Conservation (phyloP, 2,888 invertebrate genomes). For the Bedellia somnulentella region DNA sequence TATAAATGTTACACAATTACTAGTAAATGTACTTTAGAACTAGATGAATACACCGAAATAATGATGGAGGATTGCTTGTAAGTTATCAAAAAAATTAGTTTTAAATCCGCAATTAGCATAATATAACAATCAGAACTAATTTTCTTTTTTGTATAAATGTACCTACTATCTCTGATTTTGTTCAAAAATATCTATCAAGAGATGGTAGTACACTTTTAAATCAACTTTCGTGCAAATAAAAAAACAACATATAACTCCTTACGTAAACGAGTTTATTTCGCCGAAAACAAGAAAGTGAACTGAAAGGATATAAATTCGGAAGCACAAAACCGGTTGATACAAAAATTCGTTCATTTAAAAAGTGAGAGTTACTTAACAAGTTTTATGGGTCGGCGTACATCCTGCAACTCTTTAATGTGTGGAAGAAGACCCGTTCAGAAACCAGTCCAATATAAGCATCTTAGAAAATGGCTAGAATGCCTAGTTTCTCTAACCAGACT, state of each 20-base stretch:
- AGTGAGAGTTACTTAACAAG: slow-evolving; percentile 4
- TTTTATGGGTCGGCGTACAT: slow-evolving; percentile 1
- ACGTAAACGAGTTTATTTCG: neutral
- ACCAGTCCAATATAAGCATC: slow-evolving; percentile 2
- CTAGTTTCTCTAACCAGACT: slow-evolving; percentile 49
- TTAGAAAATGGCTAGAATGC: slow-evolving; percentile 18
- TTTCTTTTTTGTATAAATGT: too few relatives aligned
- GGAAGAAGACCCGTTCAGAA: slow-evolving; percentile 1
- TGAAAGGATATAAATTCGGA: slow-evolving; percentile 9
- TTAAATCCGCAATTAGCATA: too few relatives aligned
- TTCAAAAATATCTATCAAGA: too few relatives aligned
- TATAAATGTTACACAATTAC: too few relatives aligned
- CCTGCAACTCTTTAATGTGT: neutral
- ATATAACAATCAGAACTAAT: too few relatives aligned
- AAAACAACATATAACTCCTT: neutral
- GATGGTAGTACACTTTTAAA: too few relatives aligned
- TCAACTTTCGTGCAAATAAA: too few relatives aligned
- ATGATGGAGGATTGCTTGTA: too few relatives aligned
- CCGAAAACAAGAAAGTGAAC: slow-evolving; percentile 3
- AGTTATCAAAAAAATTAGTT: too few relatives aligned
- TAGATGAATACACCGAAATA: too few relatives aligned
- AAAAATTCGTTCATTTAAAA: slow-evolving; percentile 7
- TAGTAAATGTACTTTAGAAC: too few relatives aligned
- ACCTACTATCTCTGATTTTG: too few relatives aligned
- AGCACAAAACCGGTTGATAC: neutral